Conservation (phyloP, 2,888 invertebrate genomes). For the Cordilura impudica region DNA sequence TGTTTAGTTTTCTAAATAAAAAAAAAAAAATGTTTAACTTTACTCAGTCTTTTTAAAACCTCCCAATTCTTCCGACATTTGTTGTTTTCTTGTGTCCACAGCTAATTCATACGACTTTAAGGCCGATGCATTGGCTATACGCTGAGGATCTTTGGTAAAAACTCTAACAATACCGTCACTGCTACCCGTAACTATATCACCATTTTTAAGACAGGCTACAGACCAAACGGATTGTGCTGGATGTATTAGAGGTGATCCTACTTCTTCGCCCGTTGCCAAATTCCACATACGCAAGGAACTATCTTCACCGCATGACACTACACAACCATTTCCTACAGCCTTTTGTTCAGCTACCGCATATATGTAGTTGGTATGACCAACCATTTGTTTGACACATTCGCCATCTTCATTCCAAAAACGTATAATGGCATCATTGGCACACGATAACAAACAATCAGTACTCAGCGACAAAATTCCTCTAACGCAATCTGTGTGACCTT, state of each 20-base stretch:
- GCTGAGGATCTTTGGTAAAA: slow-evolving; percentile 85
- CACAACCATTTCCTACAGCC: slow-evolving; percentile 80
- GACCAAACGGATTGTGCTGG: slow-evolving; percentile 96
- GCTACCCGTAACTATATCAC: slow-evolving; percentile 92
- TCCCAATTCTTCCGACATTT: slow-evolving; percentile 86
- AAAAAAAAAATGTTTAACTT: slow-evolving; percentile 69
- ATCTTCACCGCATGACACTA: slow-evolving; percentile 94
- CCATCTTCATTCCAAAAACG: slow-evolving; percentile 90
- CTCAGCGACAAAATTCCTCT: slow-evolving; percentile 85
- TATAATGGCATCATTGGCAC: slow-evolving; percentile 94
- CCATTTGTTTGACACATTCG: slow-evolving; percentile 85
- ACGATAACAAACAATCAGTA: slow-evolving; percentile 89
- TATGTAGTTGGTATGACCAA: slow-evolving; percentile 93
- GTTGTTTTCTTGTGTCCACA: slow-evolving; percentile 82
- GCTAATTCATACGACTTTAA: slow-evolving; percentile 85
- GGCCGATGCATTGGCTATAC: slow-evolving; percentile 83
- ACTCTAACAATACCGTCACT: slow-evolving; percentile 94
- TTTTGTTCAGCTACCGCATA: slow-evolving; percentile 83
- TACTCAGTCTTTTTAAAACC: slow-evolving; percentile 91
- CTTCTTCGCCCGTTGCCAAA: slow-evolving; percentile 68
- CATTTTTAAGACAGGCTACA: slow-evolving; percentile 88
- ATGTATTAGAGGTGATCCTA: slow-evolving; percentile 76
- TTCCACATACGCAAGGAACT: slow-evolving; percentile 90
- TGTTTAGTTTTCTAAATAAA: neutral
- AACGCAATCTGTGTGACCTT: slow-evolving; percentile 95